Conservation (phyloP, 2,888 invertebrate species). For the Tortricodes alternella region DNA sequence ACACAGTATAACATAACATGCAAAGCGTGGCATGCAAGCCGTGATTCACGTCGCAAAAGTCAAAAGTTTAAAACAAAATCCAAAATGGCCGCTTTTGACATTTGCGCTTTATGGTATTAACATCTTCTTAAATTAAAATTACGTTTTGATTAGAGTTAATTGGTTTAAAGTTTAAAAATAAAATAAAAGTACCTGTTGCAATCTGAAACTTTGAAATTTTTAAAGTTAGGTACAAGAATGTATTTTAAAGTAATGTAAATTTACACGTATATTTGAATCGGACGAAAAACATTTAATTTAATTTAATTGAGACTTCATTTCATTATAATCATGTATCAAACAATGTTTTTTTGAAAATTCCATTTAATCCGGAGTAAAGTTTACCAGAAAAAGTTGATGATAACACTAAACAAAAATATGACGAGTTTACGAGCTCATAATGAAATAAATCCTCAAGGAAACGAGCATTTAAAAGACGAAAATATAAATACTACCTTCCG, state of each 20-base stretch:
- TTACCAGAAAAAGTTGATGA: background rate
- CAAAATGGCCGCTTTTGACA: conserved; percentile 43
- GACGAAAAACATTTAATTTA: conserved; percentile 20
- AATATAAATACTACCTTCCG: conserved; percentile 79
- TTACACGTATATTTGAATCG: conserved; percentile 51
- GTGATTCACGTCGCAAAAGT: conserved; percentile 48
- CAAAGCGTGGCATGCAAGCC: conserved; percentile 67
- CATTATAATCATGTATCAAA: conserved; percentile 23
- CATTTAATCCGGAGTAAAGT: too few species aligned
- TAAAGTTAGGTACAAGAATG: conserved; percentile 46
- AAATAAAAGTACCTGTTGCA: conserved; percentile 68
- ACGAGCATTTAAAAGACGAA: conserved; percentile 56
- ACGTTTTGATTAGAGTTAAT: conserved; percentile 73
- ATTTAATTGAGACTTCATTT: conserved; percentile 35
- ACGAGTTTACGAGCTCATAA: conserved; percentile 31
- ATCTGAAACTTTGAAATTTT: conserved; percentile 73
- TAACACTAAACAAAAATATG: conserved; percentile 19
- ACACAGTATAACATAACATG: conserved; percentile 59
- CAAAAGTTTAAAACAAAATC: conserved; percentile 45
- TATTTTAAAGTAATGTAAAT: conserved; percentile 40
- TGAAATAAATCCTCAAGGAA: conserved; percentile 50
- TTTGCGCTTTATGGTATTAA: conserved; percentile 58
- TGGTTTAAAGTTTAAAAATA: conserved; percentile 63
- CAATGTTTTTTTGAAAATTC: background rate
- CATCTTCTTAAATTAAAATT: conserved; percentile 57